Evolutionary conservation across 1,140 invertebrate species (phyloP), one percentile per base, ranked within the genome.

Genomic region (Cydia strobilella): DNA sequence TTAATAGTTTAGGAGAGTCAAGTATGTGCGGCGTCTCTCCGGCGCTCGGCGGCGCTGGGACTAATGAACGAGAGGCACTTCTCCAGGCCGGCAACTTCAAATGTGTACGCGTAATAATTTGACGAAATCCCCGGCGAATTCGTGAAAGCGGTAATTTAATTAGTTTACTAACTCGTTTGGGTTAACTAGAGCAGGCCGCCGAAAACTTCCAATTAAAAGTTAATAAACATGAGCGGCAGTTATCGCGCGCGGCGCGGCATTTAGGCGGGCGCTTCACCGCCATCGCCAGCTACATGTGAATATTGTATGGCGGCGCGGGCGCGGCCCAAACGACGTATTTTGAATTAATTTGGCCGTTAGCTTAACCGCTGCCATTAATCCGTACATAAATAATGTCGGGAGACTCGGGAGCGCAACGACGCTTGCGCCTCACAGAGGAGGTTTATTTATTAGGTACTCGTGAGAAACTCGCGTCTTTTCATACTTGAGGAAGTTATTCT

Each of bases 171-270:
- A 35, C 25, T 66, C 1, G 25, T 31, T n/a, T 13, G 27, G n/a
- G 63, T 66, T 66, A 66, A 35, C 63, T 35, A 10, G 12, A 35
- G 13, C 25, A 15, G 20, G 18, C 25, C 63, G 27, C 62, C 63
- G 27, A 66, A 66, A 66, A 31, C 63, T 27, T 31, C 63, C 63
- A 66, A 66, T 66, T 66, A 66, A 66, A 66, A 66, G 25, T 66
- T 66, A 66, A 31, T n/a, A 66, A 31, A n/a, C n/a, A 31, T 35
- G 25, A 51, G 63, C 69, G 69, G 39, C 35, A 9, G 71, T 13
- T 13, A 51, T n/a, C 9, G 10, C 35, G 69, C n/a, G 69, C 69
- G 39, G 35, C 69, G 69, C 69, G 25, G 35, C 69, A 45, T 23
- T 39, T 39, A 27, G 15, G 65, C 65, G 25, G 23, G 25, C 23